Evolutionary conservation across 2,888 invertebrate genomes (phyloP), one percentile per base, ranked within the genome.

Genomic region (Beris morrisii): DNA sequence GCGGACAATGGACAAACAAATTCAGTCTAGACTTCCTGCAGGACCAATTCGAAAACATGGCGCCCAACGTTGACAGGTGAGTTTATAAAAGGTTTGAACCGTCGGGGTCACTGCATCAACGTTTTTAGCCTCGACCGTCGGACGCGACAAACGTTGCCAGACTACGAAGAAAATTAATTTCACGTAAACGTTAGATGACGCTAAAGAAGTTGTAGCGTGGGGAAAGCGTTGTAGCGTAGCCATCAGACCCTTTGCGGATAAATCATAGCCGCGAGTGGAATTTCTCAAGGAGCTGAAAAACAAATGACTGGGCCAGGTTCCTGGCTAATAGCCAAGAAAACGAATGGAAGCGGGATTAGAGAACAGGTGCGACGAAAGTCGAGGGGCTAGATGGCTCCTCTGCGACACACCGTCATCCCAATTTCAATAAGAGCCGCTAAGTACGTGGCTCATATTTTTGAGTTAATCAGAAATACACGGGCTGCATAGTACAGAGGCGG

Each of bases 11-110:
- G 28, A 45, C 12, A 38, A 45, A 58, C 45, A 58, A 58, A 58
- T 58, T 58, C 45, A 45, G 58, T 58, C 58, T 58, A 58, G 58
- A 58, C 58, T 58, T 5, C 28, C 45, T 45, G 45, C 45, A 45
- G 38, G 46, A 15, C 30, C 45, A 46, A 30, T 58, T 46, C 22
- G 7, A 38, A 46, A 45, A 5, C 28, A 15, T 28, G 45, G 58
- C 56, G 58, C 43, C 44, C 43, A 13, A 9, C 31, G 43, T 56
- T 15, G 56, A 45, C 31, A 45, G n/a, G 46, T 45, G 28, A 28
- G 58, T 28, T 58, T 58, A 22, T 58, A 46, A 58, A 30, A 7
- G n/a, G 22, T 38, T 56, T 56, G 9, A 38, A 54, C n/a, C 43
- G 22, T 22, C 22, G 56, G 43, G 4, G 54, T 13, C 54, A 44